Conservation (phyloP, 2,113 vertebrate genomes). For the Myotis davidii region DNA sequence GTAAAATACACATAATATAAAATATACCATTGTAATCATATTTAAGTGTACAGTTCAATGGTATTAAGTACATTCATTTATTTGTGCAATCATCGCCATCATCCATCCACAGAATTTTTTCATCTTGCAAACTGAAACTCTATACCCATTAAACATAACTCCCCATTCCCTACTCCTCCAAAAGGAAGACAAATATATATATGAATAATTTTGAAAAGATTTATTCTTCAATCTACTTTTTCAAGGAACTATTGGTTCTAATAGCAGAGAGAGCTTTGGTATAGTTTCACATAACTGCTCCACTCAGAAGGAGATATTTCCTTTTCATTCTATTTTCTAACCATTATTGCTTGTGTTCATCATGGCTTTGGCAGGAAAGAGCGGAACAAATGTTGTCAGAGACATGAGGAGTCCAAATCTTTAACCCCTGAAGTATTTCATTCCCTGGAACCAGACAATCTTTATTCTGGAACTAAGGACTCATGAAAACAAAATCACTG, state of each 20-base stretch:
- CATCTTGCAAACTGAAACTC: background rate
- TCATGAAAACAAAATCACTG: background rate
- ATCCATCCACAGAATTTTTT: background rate
- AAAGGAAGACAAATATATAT: background rate
- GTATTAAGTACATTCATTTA: background rate
- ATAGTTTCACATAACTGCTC: background rate
- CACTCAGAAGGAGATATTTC: background rate
- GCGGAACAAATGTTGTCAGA: background rate
- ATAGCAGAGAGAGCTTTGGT: background rate
- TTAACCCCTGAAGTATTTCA: background rate
- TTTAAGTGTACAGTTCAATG: background rate
- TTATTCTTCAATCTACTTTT: background rate
- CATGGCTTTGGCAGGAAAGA: background rate
- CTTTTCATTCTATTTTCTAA: conserved; percentile 39
- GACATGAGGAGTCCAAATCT: background rate
- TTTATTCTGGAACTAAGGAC: background rate
- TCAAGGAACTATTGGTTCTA: background rate
- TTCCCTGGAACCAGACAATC: background rate
- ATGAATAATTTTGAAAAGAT: background rate
- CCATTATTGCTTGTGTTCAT: background rate
- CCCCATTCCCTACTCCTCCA: background rate
- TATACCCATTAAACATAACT: background rate
- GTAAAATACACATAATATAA: background rate
- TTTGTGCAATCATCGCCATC: background rate
- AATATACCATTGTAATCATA: background rate